These are phyloP conservation scores for Julus scanicus DNA, from an alignment of 2,888 invertebrate genomes.

Conservation along the genomic window DNA sequence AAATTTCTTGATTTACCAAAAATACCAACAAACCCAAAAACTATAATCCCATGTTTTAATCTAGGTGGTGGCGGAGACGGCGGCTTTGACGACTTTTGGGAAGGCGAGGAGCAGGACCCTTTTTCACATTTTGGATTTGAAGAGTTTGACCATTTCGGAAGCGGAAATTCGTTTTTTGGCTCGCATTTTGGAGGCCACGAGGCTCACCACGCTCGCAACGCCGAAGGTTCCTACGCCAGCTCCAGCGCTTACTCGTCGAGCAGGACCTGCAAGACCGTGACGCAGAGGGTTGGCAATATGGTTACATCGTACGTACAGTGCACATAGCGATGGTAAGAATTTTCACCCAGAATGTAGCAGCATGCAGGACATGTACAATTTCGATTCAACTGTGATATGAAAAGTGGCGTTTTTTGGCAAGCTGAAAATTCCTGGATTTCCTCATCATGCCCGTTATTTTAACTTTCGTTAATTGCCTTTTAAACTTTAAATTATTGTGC, in stretches of 20 bases:
- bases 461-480: not conserved
- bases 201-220: slow-evolving; percentile 55
- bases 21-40: too few relatives aligned
- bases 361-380: not conserved
- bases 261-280: slow-evolving; percentile 63
- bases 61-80: not conserved
- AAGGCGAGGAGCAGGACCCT: slow-evolving; percentile 63
- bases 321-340: slow-evolving; percentile 60
- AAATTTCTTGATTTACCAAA: too few relatives aligned
- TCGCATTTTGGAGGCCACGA: slow-evolving; percentile 60
- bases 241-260: slow-evolving; percentile 55
- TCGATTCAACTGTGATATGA: not conserved
- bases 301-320: slow-evolving; percentile 65
- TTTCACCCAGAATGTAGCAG: not conserved
- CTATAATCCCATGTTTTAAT: too few relatives aligned
- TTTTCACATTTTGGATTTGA: slow-evolving; percentile 64
- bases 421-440: not conserved
- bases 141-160: slow-evolving; percentile 62
- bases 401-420: not conserved
- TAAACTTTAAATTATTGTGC: slow-evolving; percentile 3
- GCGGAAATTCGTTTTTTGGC: slow-evolving; percentile 64
- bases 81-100: slow-evolving; percentile 51
- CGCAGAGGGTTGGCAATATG: slow-evolving; percentile 64
- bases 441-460: not conserved
- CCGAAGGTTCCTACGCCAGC: slow-evolving; percentile 22